These are phyloP conservation scores for Platygyra sinensis DNA, from an alignment of 64 coral and sea anemone genomes.

Conservation along the genomic window DNA sequence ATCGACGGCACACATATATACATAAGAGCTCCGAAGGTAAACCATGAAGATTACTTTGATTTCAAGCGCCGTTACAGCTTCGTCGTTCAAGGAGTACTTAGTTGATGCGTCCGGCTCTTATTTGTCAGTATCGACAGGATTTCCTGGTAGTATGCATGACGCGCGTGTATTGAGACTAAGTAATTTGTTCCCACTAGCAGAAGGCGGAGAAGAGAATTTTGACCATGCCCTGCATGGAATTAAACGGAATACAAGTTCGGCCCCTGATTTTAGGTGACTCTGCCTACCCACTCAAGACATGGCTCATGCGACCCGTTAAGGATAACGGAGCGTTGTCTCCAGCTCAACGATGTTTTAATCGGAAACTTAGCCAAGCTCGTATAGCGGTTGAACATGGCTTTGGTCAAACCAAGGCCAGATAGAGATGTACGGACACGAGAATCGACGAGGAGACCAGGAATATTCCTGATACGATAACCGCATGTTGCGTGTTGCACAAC, in stretches of 20 bases:
- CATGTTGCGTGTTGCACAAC: no score
- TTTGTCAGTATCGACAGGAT: no score
- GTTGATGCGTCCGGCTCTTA: no score
- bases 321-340: neutral
- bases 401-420: conserved; percentile 27
- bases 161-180: no score
- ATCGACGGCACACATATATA: conserved; percentile 55
- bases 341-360: conserved; percentile 21
- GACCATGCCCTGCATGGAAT: no score
- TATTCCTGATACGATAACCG: no score
- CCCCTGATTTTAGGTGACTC: conserved; percentile 54
- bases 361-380: conserved; percentile 32
- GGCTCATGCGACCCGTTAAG: conserved; percentile 34
- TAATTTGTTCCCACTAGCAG: no score
- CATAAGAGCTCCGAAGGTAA: conserved; percentile 40
- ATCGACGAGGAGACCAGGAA: no score
- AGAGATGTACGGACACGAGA: no score
- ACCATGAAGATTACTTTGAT: conserved; percentile 57
- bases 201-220: no score
- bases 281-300: conserved; percentile 47
- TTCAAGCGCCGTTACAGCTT: conserved; percentile 32
- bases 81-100: conserved; percentile 52
- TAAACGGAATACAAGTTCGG: conserved; percentile 19
- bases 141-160: no score
- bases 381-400: conserved; percentile 32